Evolutionary conservation across 1,140 invertebrate genomes (phyloP).

Genomic region (Trinorchestia longiramus): DNA sequence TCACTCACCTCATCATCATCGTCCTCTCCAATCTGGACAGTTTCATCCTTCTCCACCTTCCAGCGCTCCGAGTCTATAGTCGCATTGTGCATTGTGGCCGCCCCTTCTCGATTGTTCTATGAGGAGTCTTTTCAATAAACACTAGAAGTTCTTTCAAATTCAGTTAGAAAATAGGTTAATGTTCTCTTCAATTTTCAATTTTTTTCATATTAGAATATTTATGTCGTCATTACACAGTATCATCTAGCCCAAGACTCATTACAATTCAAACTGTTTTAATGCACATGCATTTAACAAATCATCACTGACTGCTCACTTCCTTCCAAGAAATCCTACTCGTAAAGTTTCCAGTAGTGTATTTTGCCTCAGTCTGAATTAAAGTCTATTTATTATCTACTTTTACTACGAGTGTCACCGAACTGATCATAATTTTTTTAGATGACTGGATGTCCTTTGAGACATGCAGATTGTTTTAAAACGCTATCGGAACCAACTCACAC

Average conservation of each 20-base stretch:
- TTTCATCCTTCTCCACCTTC: conserved; percentile 43
- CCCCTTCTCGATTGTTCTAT: not conserved
- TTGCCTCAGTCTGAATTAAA: not conserved
- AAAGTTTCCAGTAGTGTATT: not conserved
- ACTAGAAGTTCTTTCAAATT: not conserved
- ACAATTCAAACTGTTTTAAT: not conserved
- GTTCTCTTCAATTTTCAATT: not conserved
- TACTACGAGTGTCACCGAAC: not conserved
- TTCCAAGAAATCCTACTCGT: no score
- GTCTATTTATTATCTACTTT: not conserved
- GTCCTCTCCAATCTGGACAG: conserved; percentile 25
- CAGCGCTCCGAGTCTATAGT: not conserved
- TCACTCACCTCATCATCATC: conserved; percentile 2
- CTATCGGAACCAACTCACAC: not conserved
- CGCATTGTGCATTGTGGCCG: conserved; percentile 23
- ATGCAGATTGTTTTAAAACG: not conserved
- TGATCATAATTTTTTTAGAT: not conserved
- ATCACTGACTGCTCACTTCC: not conserved
- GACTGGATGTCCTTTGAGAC: not conserved
- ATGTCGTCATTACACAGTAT: not conserved
- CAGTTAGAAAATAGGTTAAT: not conserved
- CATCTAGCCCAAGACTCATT: not conserved
- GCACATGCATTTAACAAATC: not conserved
- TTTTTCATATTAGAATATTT: not conserved
- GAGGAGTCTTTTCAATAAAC: not conserved